A percentile compares a stretch with the other conserved stretches of the same genome.
Evolutionary conservation across 2,888 invertebrate species (phyloP).

Genomic region (Ennomos fuscantarius): DNA sequence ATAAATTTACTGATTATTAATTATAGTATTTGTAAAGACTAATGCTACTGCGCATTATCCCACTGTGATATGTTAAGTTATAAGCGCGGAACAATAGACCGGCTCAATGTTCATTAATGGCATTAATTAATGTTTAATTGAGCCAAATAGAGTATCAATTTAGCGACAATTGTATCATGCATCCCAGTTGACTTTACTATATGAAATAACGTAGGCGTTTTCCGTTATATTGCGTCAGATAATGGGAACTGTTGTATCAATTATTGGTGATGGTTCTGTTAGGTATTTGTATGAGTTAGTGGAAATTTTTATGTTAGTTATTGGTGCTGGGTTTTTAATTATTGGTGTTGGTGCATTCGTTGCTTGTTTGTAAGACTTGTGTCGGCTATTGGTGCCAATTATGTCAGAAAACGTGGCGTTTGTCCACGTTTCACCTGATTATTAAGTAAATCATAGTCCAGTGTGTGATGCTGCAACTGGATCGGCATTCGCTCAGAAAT

Average conservation of each 20-base stretch:
- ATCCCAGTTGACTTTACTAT: slow-evolving; percentile 47
- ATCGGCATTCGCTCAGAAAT: no score
- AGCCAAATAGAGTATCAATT: slow-evolving; percentile 83
- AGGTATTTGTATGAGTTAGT: no score
- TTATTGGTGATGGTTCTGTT: neutral
- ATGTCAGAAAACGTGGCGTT: no score
- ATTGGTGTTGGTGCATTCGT: no score
- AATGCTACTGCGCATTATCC: slow-evolving; percentile 4
- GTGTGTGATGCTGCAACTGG: no score
- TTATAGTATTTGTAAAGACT: neutral
- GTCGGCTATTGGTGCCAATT: no score
- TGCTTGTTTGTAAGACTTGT: no score
- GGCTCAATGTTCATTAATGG: slow-evolving; percentile 78
- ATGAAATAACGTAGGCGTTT: slow-evolving; percentile 22
- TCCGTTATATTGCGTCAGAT: slow-evolving; percentile 4
- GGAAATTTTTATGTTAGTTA: no score
- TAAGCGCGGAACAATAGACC: slow-evolving; percentile 61
- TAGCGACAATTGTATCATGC: slow-evolving; percentile 81
- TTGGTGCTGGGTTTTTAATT: no score
- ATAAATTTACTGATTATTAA: no score
- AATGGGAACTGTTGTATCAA: neutral
- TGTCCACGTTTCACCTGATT: no score
- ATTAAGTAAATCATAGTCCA: no score
- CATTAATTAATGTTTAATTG: slow-evolving; percentile 83
- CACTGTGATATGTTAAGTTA: slow-evolving; percentile 44